These are phyloP conservation scores for Mormyrus lacerda DNA, from an alignment of 2,113 vertebrate genomes.

Conservation along the genomic window DNA sequence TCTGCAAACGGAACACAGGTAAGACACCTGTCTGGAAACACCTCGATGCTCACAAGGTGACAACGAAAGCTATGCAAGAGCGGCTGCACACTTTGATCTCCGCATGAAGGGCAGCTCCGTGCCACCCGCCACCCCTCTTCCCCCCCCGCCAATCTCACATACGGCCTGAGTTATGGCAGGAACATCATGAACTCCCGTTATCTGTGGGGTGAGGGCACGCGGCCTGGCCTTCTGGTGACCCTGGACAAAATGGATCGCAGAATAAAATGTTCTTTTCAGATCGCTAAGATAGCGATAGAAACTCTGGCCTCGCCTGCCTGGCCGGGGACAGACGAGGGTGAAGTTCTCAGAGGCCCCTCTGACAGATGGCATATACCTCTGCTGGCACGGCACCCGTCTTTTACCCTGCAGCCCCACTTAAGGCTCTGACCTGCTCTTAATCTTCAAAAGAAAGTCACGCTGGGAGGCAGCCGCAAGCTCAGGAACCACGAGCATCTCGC, in stretches of 20 bases:
- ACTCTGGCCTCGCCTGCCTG: constrained; percentile 40
- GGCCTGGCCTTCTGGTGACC: not conserved
- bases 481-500: not conserved
- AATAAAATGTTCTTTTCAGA: constrained; percentile 22
- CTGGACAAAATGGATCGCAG: not conserved
- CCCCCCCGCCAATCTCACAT: not conserved
- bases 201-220: not conserved
- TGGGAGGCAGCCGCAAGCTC: not conserved
- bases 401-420: not conserved
- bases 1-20: constrained; percentile 44
- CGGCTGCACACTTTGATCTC: not conserved
- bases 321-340: not conserved
- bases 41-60: not conserved
- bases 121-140: no score
- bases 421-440: not conserved
- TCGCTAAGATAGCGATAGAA: constrained; percentile 30
- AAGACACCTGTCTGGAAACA: not conserved
- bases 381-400: not conserved
- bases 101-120: no score
- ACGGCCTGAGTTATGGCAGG: not conserved
- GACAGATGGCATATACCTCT: not conserved
- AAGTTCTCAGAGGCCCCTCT: not conserved
- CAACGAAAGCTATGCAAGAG: not conserved
- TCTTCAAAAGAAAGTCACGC: not conserved
- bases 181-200: not conserved